Evolutionary conservation across 1,140 invertebrate genomes (phyloP), one percentile per base, ranked within the genome.

Genomic region (Laodelphax striatellus): DNA sequence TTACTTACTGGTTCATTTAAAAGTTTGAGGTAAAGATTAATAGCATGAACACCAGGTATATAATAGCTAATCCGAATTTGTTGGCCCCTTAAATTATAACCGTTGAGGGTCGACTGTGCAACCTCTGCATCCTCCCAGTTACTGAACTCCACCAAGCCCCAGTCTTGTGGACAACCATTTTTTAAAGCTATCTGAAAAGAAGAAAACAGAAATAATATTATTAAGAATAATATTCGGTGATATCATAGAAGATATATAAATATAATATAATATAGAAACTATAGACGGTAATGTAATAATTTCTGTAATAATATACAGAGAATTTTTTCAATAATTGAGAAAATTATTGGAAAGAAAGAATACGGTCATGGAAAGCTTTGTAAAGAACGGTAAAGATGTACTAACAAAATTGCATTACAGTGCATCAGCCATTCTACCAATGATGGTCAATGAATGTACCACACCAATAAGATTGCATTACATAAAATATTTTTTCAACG

Each of bases 71-170:
- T 71, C 10, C 76, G 68, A 41, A 81, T 76, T 31, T 70, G 66
- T 28, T 72, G 69, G 8, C 73, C 75, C 22, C 75, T 67, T 14
- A 82, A 67, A 22, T 68, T 61, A 55, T 70, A 68, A 21, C 72
- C 72, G 55, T 78, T 72, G 11, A 80, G 63, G 21, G 67, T 62
- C 17, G 69, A 62, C 64, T 76, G 75, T 1, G 78, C 77, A 50
- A 66, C 69, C 65, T 82, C 79, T 5, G 80, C 79, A 59, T 80
- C 78, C 41, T 77, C 74, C 28, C 71, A 66, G 21, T 70, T 69
- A 13, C 69, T 71, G 60, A 76, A 82, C 65, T 82, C 80, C 3
- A 82, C 76, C 14, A 82, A 73, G 54, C 78, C 80, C 78, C 77
- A 81, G 53, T 80, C 78, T 55, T 79, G 72, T 4, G 78, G 75